These are phyloP conservation scores for Eciton burchellii DNA, from an alignment of 1,140 invertebrate species.

Conservation along the genomic window DNA sequence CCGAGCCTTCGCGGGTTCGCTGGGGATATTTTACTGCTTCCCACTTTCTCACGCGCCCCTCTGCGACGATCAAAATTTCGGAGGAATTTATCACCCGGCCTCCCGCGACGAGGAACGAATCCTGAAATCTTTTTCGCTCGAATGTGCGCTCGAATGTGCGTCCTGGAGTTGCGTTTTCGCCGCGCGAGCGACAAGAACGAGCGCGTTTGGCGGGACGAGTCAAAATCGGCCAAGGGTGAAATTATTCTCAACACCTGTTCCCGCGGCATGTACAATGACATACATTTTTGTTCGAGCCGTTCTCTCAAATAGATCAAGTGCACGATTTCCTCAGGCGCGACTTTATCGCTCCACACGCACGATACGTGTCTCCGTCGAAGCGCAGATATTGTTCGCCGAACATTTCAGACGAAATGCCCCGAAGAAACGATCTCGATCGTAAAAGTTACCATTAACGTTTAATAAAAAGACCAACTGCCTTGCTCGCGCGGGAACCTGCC, in stretches of 20 bases:
- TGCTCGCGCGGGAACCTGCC: too few species aligned
- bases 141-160: neutral
- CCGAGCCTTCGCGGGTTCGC: neutral
- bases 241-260: slow-evolving; percentile 63
- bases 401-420: neutral
- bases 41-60: too few species aligned
- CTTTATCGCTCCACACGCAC: neutral
- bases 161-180: slow-evolving; percentile 16
- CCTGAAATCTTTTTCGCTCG: slow-evolving; percentile 18
- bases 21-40: slow-evolving; percentile 9
- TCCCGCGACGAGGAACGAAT: neutral
- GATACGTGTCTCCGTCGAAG: neutral
- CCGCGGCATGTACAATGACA: slow-evolving; percentile 7
- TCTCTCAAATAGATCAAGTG: slow-evolving; percentile 39
- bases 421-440: neutral
- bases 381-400: neutral
- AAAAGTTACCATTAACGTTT: too few species aligned
- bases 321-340: neutral
- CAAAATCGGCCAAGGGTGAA: slow-evolving; percentile 62
- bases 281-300: slow-evolving; percentile 45
- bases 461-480: too few species aligned
- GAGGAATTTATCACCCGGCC: neutral
- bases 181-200: slow-evolving; percentile 26
- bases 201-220: slow-evolving; percentile 13
- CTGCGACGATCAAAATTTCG: slow-evolving; percentile 7